phyloP scores from a whole-genome alignment of 2,113 vertebrate genomes.

The Myotis yumanensis region DNA sequence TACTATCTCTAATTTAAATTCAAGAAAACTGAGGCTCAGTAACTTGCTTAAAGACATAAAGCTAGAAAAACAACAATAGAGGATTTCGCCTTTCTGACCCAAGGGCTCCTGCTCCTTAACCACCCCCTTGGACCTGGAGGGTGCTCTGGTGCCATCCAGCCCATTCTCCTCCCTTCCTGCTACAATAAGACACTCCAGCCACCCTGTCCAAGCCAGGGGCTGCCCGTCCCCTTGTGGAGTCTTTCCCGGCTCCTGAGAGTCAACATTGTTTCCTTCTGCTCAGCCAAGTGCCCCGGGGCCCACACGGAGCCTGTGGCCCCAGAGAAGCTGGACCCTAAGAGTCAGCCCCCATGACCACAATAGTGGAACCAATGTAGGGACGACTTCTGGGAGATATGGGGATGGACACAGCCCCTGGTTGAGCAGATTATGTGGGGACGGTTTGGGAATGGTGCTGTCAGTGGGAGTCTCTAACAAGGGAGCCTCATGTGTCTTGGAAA shows the following conservation, averaged over 20 bases:
- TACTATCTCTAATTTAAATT: background rate
- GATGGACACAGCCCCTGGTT: background rate
- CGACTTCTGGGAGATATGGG: background rate
- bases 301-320: background rate
- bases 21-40: background rate
- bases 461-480: background rate
- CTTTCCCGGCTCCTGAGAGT: background rate
- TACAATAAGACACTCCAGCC: background rate
- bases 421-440: background rate
- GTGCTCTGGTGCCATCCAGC: background rate
- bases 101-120: background rate
- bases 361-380: background rate
- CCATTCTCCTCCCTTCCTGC: background rate
- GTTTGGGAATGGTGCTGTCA: rapidly evolving
- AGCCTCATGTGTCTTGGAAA: rapidly evolving
- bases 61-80: background rate
- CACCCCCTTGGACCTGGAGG: background rate
- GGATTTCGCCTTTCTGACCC: background rate
- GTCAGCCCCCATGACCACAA: background rate
- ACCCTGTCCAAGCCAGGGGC: background rate
- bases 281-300: background rate
- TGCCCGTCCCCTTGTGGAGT: background rate
- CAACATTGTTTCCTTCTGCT: background rate
- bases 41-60: background rate
- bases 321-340: background rate